Evolutionary conservation across 2,888 invertebrate genomes (phyloP).

Genomic region (Hydroisotoma schaefferi): DNA sequence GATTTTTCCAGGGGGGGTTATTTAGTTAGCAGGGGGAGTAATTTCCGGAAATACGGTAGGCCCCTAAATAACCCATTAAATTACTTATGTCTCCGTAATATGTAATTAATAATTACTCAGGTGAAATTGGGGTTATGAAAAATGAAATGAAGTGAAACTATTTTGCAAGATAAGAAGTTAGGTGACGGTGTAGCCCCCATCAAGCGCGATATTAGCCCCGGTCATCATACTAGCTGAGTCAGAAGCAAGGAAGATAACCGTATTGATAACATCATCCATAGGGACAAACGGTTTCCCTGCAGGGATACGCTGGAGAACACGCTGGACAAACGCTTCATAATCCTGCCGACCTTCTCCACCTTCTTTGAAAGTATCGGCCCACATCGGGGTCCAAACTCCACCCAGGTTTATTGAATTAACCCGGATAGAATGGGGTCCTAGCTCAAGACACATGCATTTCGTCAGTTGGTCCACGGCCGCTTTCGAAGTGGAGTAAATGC

Average conservation of each 20-base stretch:
- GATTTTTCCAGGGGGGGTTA: too few species aligned
- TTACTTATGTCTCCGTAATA: too few species aligned
- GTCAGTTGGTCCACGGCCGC: conserved; percentile 4
- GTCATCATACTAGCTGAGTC: conserved; percentile 55
- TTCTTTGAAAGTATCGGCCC: not conserved
- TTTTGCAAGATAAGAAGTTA: too few species aligned
- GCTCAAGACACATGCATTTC: conserved; percentile 1
- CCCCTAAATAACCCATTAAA: too few species aligned
- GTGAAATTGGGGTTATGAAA: too few species aligned
- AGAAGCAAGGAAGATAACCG: conserved; percentile 55
- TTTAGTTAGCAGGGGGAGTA: too few species aligned
- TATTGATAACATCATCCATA: conserved; percentile 55
- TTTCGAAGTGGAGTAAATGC: conserved; percentile 52
- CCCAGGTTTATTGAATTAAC: conserved; percentile 48
- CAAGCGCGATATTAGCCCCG: conserved; percentile 53
- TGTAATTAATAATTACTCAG: too few species aligned
- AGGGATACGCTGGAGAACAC: not conserved
- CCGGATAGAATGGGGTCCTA: not conserved
- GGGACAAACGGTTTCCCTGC: conserved; percentile 48
- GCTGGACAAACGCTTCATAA: conserved; percentile 2
- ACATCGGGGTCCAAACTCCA: conserved; percentile 34
- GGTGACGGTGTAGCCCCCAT: conserved; percentile 52
- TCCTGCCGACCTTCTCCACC: conserved; percentile 1
- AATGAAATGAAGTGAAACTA: too few species aligned
- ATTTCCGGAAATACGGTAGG: too few species aligned